Conservation (phyloP, 2,113 vertebrate genomes). For the Pachyramphus minor region DNA sequence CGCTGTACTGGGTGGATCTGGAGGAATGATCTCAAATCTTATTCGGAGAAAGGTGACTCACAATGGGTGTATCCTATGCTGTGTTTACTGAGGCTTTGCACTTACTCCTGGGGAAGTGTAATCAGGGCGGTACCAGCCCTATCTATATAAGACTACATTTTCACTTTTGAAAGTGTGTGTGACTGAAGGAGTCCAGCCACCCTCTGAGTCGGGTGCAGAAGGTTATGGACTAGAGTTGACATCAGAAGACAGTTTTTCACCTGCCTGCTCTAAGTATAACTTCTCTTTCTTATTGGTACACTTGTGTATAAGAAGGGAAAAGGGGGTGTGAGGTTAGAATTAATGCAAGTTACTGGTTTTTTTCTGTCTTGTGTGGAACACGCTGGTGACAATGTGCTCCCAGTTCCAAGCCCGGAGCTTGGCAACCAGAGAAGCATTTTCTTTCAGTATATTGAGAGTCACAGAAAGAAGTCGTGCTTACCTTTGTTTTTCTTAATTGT, state of each 20-base stretch:
- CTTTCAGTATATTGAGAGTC: neutral
- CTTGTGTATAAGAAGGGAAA: neutral
- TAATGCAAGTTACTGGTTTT: neutral
- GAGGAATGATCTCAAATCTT: neutral
- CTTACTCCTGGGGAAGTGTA: neutral
- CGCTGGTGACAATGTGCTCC: neutral
- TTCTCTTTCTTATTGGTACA: neutral
- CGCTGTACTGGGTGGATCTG: accelerated
- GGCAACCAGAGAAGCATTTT: neutral
- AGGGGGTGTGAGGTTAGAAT: neutral
- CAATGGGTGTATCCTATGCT: neutral
- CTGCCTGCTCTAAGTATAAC: neutral
- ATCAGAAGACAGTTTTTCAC: neutral
- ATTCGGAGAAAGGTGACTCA: neutral
- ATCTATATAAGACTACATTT: neutral
- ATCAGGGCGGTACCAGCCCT: neutral
- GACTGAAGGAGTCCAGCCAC: neutral
- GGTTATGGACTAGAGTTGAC: neutral
- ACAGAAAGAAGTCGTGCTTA: neutral
- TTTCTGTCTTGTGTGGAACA: neutral
- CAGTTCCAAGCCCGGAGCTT: neutral
- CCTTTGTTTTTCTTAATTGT: neutral
- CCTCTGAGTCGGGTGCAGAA: accelerated
- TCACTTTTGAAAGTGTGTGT: neutral
- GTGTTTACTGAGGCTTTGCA: neutral